Conservation (phyloP, 1,140 invertebrate genomes). For the Apis cerana region DNA sequence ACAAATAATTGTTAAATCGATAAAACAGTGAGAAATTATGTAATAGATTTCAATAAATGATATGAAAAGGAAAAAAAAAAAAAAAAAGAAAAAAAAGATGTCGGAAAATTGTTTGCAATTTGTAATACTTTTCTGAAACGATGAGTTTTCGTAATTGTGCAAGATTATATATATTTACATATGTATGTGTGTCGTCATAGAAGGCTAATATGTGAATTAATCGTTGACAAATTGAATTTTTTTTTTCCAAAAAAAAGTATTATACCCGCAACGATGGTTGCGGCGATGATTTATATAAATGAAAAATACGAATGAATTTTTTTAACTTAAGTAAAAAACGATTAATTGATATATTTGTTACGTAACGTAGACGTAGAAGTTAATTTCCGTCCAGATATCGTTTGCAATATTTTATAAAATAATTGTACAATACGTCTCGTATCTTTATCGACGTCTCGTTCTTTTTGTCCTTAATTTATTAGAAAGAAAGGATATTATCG, state of each 20-base stretch:
- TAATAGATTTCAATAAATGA: no score
- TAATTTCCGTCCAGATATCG: neutral
- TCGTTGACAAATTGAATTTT: no score
- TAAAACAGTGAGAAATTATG: neutral
- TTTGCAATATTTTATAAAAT: slow-evolving; percentile 6
- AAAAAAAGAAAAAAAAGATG: no score
- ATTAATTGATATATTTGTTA: slow-evolving; percentile 11
- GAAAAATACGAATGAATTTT: neutral
- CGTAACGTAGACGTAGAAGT: neutral
- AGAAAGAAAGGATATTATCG: neutral
- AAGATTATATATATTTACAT: neutral
- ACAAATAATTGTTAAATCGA: neutral
- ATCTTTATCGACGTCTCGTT: neutral
- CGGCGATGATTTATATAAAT: neutral
- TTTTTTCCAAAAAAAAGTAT: no score
- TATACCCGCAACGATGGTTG: no score
- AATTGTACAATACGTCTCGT: neutral
- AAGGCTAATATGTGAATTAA: no score
- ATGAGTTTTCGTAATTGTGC: neutral
- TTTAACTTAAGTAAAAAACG: no score
- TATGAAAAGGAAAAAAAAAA: no score
- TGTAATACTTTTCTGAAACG: neutral
- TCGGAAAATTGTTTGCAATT: neutral
- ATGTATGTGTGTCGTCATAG: neutral
- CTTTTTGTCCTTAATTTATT: neutral